Conservation (phyloP, 2,888 invertebrate species). For the Pycnomerus fuliginosus region DNA sequence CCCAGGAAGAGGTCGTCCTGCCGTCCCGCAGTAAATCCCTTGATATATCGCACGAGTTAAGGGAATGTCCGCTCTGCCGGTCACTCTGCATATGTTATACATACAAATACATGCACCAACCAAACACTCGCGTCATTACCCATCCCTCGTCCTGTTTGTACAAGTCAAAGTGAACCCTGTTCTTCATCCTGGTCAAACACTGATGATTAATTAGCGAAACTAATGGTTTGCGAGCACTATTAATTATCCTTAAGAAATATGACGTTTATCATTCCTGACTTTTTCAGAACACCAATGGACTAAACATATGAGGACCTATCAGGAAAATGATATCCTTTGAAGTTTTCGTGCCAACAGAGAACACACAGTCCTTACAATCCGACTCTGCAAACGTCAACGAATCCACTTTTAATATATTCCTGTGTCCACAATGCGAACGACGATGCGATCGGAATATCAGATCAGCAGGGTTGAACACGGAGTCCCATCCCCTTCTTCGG, state of each 20-base stretch:
- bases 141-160: slow-evolving; percentile 1
- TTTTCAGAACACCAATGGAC: too few species aligned
- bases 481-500: slow-evolving; percentile 29
- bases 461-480: slow-evolving; percentile 35
- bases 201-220: neutral
- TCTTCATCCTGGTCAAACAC: neutral
- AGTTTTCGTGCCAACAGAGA: slow-evolving; percentile 37
- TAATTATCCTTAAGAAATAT: neutral
- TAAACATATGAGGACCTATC: too few species aligned
- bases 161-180: neutral
- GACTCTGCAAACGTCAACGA: slow-evolving; percentile 52
- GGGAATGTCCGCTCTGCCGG: slow-evolving; percentile 49
- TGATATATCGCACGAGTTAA: slow-evolving; percentile 52
- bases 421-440: slow-evolving; percentile 52
- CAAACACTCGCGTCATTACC: slow-evolving; percentile 42
- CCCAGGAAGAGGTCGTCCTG: slow-evolving; percentile 30
- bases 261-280: too few species aligned
- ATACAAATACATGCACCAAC: slow-evolving; percentile 43
- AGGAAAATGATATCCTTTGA: slow-evolving; percentile 43
- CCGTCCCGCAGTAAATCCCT: slow-evolving; percentile 46
- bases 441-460: slow-evolving; percentile 53
- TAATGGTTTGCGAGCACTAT: neutral
- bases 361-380: slow-evolving; percentile 34
- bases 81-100: slow-evolving; percentile 52
- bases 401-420: slow-evolving; percentile 55